Percentiles rank a stretch among this genome's conserved stretches.
These are phyloP conservation scores for Lacerta agilis DNA, from an alignment of 2,797 vertebrate species.

Conservation along the genomic window DNA sequence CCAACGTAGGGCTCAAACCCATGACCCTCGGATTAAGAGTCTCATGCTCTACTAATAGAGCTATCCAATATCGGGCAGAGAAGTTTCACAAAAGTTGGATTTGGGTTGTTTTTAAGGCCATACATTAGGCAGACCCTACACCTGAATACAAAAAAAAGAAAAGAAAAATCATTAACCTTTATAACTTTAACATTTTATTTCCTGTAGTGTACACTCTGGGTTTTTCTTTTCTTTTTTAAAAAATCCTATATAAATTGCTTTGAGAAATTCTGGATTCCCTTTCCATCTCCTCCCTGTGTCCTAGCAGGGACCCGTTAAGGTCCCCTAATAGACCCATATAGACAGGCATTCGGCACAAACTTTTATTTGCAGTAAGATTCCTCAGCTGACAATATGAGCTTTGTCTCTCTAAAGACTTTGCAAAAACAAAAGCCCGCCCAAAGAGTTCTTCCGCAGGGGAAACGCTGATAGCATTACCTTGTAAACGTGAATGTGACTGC, in stretches of 20 bases:
- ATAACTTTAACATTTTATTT: background rate
- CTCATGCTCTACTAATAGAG: background rate
- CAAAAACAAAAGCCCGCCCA: constrained; percentile 10
- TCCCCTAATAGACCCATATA: background rate
- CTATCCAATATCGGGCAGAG: background rate
- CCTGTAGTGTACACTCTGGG: background rate
- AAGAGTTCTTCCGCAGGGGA: constrained; percentile 10
- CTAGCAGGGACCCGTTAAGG: constrained; percentile 21
- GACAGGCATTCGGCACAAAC: constrained; percentile 1
- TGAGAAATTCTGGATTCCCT: too few relatives aligned
- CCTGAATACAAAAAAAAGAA: background rate
- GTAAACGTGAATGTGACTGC: constrained; percentile 20
- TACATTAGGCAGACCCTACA: background rate
- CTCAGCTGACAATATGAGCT: constrained; percentile 3
- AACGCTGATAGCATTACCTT: constrained; percentile 36
- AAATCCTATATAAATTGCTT: too few relatives aligned
- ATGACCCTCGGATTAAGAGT: too few relatives aligned
- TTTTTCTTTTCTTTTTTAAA: background rate
- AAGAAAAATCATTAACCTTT: background rate
- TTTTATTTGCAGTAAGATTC: constrained; percentile 24
- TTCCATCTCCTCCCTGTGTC: background rate
- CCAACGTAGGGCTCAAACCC: too few relatives aligned
- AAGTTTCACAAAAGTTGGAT: background rate
- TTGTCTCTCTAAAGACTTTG: constrained; percentile 22
- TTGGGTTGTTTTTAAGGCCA: background rate